Base-by-base conservation (phyloP, 2,888 invertebrate genomes). In the Drosophila eohydei region DNA sequence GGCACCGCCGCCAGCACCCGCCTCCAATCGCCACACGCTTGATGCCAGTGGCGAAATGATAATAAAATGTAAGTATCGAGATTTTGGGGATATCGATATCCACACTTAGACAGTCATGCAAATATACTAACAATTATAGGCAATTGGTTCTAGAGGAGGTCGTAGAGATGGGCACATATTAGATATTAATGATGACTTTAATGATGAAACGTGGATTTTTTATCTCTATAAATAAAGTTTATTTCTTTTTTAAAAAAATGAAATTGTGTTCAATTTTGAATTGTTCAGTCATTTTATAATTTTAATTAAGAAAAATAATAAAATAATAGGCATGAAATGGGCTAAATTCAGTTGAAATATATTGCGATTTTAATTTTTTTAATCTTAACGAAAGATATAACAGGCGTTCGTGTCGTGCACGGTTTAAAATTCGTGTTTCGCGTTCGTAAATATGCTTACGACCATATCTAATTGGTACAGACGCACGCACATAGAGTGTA, bases 51-150 rank as follows among this genome's bases (percentile, higher is more conserved):
- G 71, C 21, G 90, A 88, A 60, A 74, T 88, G 79, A 79, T 81
- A 77, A 89, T 86, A 62, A 86, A 86, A 86, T 86, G 86, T 89
- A 67, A 89, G 90, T 81, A 70, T 72, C 60, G 64, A 64, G 60
- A 51, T 56, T 56, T 66, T 62, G 50, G 54, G 70, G 64, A 78
- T 77, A 77, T 77, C 80, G 77, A 77, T 77, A 77, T 54, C 65
- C 48, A 59, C 28, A 41, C 30, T 38, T 36, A 52, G n/a, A 32
- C 34, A 34, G 26, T 1, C 11, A 60, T 40, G 30, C 43, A 56
- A 60, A 78, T 72, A 40, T 34, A 48, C 46, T 34, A 41, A 44
- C 46, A 40, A 32, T 58, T 59, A 70, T 46, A 70, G 59, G 64
- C 73, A 63, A 44, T 68, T 75, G 54, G 52, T 56, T 65, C 61